These are phyloP conservation scores for Podilymbus podiceps DNA, from an alignment of 2,113 vertebrate genomes.

Conservation along the genomic window DNA sequence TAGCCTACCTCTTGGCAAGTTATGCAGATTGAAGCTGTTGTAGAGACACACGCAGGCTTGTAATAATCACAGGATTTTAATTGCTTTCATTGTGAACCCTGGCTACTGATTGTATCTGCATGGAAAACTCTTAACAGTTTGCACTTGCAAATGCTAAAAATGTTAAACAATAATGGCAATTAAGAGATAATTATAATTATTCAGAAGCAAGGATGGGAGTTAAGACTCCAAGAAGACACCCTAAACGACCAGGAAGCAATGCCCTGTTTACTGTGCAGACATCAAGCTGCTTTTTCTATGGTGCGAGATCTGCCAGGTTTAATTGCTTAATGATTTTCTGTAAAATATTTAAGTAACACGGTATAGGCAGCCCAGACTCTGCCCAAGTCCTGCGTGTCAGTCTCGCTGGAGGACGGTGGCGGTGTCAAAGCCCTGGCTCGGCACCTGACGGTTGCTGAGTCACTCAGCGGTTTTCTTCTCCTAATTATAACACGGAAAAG, in stretches of 20 bases:
- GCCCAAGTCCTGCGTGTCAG: not conserved
- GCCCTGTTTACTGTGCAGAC: constrained; percentile 21
- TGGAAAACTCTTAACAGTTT: constrained; percentile 16
- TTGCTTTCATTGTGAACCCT: constrained; percentile 29
- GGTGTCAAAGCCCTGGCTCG: not conserved
- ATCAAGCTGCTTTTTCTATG: not conserved
- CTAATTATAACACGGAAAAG: not conserved
- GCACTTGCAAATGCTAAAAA: constrained; percentile 48
- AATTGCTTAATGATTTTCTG: constrained; percentile 36
- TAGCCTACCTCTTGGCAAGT: constrained; percentile 40
- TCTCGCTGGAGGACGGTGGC: not conserved
- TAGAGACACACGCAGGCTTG: not conserved
- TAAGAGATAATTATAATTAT: constrained; percentile 59
- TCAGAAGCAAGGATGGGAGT: constrained; percentile 23
- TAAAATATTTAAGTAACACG: not conserved
- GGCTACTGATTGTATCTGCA: constrained; percentile 23
- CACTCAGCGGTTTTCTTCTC: not conserved
- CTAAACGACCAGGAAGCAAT: not conserved
- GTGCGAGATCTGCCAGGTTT: not conserved
- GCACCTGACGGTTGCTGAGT: not conserved
- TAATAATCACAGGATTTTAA: constrained; percentile 43
- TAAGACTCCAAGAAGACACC: constrained; percentile 14
- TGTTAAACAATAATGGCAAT: constrained; percentile 64
- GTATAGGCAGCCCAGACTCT: not conserved
- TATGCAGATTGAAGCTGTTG: constrained; percentile 19